Percentiles rank a stretch among this genome's conserved stretches.
phyloP scores from a whole-genome alignment of 2,797 vertebrate species.

The Cossypha caffra region DNA sequence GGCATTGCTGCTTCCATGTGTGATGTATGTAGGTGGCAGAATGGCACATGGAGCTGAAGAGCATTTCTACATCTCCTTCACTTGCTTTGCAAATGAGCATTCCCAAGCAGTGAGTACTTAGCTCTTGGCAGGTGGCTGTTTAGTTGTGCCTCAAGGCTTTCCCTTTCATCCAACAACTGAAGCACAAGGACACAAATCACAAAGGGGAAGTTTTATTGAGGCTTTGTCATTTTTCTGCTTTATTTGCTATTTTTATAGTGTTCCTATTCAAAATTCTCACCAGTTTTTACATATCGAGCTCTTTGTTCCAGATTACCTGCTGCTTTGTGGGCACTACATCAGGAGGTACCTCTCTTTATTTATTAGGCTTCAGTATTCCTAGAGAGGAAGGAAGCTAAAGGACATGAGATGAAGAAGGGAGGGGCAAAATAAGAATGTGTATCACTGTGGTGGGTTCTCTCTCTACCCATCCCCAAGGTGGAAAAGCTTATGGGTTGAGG shows the following conservation, averaged over 20 bases:
- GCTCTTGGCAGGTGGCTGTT: not conserved
- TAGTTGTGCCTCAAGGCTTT: not conserved
- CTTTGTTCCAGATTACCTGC: not conserved
- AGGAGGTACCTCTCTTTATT: not conserved
- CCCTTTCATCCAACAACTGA: not conserved
- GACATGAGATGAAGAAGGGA: not conserved
- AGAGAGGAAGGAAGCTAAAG: not conserved
- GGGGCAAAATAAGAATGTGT: not conserved
- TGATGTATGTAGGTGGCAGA: not conserved
- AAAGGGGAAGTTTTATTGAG: not conserved
- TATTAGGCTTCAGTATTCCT: not conserved
- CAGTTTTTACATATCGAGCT: not conserved
- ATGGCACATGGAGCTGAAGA: not conserved
- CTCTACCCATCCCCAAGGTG: not conserved
- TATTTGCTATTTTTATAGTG: not conserved
- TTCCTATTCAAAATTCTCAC: not conserved
- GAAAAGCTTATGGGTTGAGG: not conserved
- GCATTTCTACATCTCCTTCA: not conserved
- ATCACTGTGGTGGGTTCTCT: not conserved
- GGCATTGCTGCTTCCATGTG: not conserved
- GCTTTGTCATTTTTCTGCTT: not conserved
- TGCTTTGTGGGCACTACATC: not conserved
- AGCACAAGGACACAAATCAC: not conserved
- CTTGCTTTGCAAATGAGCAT: not conserved
- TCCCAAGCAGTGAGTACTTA: not conserved